Conservation (phyloP, 1,140 invertebrate species). For the Drosophila nigrodunni region DNA sequence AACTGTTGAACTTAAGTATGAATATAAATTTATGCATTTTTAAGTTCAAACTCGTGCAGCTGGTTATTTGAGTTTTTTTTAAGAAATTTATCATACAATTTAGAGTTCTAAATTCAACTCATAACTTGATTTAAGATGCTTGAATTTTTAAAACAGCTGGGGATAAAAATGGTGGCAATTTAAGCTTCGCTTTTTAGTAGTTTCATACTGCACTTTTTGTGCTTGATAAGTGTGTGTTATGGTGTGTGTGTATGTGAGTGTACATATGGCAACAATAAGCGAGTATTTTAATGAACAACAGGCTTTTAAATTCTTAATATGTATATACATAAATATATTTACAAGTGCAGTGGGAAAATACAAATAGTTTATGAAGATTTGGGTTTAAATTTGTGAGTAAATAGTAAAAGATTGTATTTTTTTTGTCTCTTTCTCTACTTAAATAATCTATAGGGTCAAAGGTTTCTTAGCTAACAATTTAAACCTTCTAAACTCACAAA, state of each 20-base stretch:
- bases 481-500: too few relatives aligned
- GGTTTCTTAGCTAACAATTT: too few relatives aligned
- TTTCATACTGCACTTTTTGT: constrained; percentile 32
- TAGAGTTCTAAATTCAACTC: background rate
- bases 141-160: constrained; percentile 2
- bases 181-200: constrained; percentile 16
- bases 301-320: constrained; percentile 5
- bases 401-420: too few relatives aligned
- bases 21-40: background rate
- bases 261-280: constrained; percentile 32
- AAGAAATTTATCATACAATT: constrained; percentile 12
- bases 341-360: background rate
- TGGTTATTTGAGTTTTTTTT: constrained; percentile 12
- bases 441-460: too few relatives aligned
- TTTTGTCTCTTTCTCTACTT: too few relatives aligned
- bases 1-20: background rate
- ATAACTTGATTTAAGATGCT: background rate
- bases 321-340: background rate
- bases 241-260: background rate
- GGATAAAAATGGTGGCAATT: constrained; percentile 2
- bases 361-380: too few relatives aligned
- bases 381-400: too few relatives aligned
- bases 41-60: constrained; percentile 7
- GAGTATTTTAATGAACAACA: constrained; percentile 40
- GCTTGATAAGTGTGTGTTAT: constrained; percentile 4